Base-by-base conservation (phyloP, 1,140 invertebrate species). In the Aphis craccivora region DNA sequence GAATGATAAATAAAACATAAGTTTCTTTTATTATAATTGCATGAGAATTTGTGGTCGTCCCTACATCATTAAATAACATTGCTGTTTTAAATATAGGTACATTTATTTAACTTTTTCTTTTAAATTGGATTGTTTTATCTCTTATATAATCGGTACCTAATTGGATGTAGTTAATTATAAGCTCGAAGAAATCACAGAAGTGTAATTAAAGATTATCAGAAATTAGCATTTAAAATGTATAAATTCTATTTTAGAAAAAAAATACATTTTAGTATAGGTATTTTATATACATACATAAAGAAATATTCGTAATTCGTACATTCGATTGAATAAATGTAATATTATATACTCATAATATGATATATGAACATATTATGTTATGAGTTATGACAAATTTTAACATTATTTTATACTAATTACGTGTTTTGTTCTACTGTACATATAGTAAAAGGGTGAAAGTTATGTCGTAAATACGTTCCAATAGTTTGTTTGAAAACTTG, bases 31-130 rank as follows among this genome's bases (percentile, higher is more conserved):
- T 84, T 84, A 7, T 84, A 84, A 84, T 84, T 84, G 83, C 83
- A 43, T 84, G 83, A 84, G 83, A 84, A 84, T 23, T 84, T 30
- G 37, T 43, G 37, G 22, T 43, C 43, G 22, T 40, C 22, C 22
- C 40, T 43, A 43, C 83, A 25, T 37, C 11, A 40, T 84, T 84
- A 84, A 84, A 83, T 83, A 83, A 83, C 18, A 83, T 83, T 25
- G 37, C 23, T 30, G 20, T 84, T 40, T 40, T 84, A 84, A 40
- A 40, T 25, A 84, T 25, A n/a, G n/a, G n/a, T n/a, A 84, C 8
- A 43, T 76, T 76, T 84, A 11, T 84, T 84, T 84, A 84, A 84
- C 83, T 40, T 84, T 84, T 84, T 84, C 83, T 84, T 84, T 84
- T 23, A 40, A 76, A 76, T n/a, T 76, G n/a, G 60, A 76, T 76